A percentile compares a stretch with the other conserved stretches of the same genome.
These are phyloP conservation scores for Polydesmus complanatus DNA, from an alignment of 2,888 invertebrate genomes.

Conservation along the genomic window DNA sequence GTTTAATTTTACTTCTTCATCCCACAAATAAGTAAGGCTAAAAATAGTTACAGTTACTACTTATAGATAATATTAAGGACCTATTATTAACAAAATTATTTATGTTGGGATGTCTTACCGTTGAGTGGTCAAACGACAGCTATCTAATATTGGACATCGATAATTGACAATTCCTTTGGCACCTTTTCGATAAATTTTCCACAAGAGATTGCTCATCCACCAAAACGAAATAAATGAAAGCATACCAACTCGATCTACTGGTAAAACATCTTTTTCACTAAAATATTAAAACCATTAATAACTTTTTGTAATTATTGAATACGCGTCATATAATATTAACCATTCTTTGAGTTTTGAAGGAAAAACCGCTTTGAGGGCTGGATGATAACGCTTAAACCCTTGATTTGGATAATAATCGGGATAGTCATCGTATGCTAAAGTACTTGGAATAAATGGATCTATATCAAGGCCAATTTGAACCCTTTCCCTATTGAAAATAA, in stretches of 20 bases:
- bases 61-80: neutral
- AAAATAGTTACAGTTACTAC: neutral
- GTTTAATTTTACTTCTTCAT: slow-evolving; percentile 35
- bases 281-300: neutral
- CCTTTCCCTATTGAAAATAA: neutral
- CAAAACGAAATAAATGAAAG: slow-evolving; percentile 38
- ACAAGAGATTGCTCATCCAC: slow-evolving; percentile 41
- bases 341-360: neutral
- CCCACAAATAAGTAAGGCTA: slow-evolving; percentile 40
- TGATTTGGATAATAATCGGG: neutral
- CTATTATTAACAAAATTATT: neutral
- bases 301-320: neutral
- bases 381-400: slow-evolving; percentile 1
- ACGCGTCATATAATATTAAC: neutral
- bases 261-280: slow-evolving; percentile 23
- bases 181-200: slow-evolving; percentile 37
- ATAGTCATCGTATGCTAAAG: neutral
- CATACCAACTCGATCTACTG: slow-evolving; percentile 37
- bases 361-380: neutral
- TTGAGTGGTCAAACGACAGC: slow-evolving; percentile 37
- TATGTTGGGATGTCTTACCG: slow-evolving; percentile 22
- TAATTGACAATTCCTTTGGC: slow-evolving; percentile 33
- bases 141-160: slow-evolving; percentile 36
- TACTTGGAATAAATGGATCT: neutral
- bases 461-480: neutral